These are phyloP conservation scores for Penelope pileata DNA, from an alignment of 2,113 vertebrate genomes.

Conservation along the genomic window DNA sequence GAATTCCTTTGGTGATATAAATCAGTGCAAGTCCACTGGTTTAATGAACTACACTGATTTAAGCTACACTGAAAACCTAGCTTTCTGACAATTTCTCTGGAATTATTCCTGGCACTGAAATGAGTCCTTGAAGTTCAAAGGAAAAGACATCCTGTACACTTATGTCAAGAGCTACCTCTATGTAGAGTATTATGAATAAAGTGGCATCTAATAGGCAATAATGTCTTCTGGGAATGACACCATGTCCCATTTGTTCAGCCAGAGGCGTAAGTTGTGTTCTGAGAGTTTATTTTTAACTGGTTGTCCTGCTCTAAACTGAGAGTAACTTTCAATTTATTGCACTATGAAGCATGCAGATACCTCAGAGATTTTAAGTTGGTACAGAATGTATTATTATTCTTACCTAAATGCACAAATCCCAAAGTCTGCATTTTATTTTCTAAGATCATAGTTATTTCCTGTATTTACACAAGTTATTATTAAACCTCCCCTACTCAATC, in stretches of 20 bases:
- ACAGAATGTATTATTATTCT: not conserved
- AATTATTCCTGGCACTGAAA: not conserved
- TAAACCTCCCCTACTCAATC: not conserved
- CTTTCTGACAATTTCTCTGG: not conserved
- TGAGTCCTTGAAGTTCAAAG: not conserved
- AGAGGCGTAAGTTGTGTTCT: not conserved
- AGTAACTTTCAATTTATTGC: not conserved
- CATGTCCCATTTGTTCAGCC: not conserved
- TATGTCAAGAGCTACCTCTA: not conserved
- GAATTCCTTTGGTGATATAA: not conserved
- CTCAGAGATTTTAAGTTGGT: not conserved
- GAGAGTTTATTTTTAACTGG: not conserved
- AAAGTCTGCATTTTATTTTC: not conserved
- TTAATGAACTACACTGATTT: not conserved
- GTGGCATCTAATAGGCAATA: not conserved
- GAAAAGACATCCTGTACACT: not conserved
- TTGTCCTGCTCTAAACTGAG: not conserved
- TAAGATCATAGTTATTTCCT: not conserved
- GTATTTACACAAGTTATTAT: not conserved
- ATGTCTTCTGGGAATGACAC: not conserved
- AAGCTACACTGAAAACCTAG: not conserved
- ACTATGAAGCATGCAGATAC: not conserved
- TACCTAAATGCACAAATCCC: not conserved
- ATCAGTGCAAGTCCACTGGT: not conserved
- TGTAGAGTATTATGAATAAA: not conserved